A percentile compares a stretch with the other conserved stretches of the same genome.
Evolutionary conservation across 2,797 vertebrate genomes (phyloP).

Genomic region (Carcharodon carcharias): DNA sequence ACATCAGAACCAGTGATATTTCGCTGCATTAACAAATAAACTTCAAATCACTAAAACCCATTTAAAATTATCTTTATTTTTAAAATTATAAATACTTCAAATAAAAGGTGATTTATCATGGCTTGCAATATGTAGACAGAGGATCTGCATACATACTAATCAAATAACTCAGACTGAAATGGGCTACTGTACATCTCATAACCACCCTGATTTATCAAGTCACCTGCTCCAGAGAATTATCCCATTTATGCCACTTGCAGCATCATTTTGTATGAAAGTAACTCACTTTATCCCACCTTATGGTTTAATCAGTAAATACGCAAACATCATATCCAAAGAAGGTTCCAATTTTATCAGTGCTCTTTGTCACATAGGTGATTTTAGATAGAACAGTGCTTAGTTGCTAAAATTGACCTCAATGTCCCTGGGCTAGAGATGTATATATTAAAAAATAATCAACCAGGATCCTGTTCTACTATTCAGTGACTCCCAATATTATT

Average conservation of each 20-base stretch:
- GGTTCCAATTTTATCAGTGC: not conserved
- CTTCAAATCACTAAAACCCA: not conserved
- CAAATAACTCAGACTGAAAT: not conserved
- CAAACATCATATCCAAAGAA: not conserved
- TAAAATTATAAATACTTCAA: conserved; percentile 5
- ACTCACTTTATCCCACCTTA: not conserved
- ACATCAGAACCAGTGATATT: not conserved
- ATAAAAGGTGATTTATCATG: not conserved
- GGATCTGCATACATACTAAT: not conserved
- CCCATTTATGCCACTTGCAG: not conserved
- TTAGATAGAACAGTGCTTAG: not conserved
- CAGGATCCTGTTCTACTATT: not conserved
- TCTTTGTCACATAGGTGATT: not conserved
- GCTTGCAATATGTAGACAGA: not conserved
- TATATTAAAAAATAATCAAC: not conserved
- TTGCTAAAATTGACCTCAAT: not conserved
- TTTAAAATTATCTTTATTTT: not conserved
- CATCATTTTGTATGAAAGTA: not conserved
- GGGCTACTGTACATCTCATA: not conserved
- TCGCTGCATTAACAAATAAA: not conserved
- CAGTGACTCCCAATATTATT: not conserved
- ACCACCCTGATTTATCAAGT: not conserved
- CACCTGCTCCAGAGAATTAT: not conserved
- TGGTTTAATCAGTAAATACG: not conserved
- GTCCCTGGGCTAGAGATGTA: not conserved